Evolutionary conservation across 2,888 invertebrate species (phyloP).

Genomic region (Drosophila helvetica): DNA sequence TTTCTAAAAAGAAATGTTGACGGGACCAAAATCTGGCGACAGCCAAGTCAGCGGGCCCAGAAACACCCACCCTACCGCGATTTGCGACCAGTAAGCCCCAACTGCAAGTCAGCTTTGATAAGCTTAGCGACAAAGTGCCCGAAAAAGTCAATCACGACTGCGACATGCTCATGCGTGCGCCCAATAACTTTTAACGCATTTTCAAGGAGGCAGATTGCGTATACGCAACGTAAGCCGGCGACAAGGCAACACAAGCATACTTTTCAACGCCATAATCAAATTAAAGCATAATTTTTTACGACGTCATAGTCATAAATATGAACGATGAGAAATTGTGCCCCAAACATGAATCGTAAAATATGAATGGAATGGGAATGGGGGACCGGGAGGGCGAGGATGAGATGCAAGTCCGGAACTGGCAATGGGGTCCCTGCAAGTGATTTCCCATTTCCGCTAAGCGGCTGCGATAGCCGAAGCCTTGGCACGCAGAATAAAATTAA

Average conservation of each 20-base stretch:
- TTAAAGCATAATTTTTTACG: constrained; percentile 79
- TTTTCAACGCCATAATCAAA: constrained; percentile 69
- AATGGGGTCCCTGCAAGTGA: constrained; percentile 46
- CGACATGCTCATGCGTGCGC: constrained; percentile 42
- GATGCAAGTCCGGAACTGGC: constrained; percentile 17
- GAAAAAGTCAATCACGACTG: constrained; percentile 28
- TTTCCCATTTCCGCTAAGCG: constrained; percentile 49
- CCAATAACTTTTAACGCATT: constrained; percentile 70
- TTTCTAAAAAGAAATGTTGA: no score
- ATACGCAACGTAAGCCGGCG: constrained; percentile 48
- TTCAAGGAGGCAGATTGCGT: constrained; percentile 58
- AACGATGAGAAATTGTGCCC: constrained; percentile 67
- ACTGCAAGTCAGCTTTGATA: constrained; percentile 3
- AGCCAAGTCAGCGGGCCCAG: no score
- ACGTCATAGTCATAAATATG: constrained; percentile 77
- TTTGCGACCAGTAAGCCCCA: neutral
- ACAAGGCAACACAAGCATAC: constrained; percentile 30
- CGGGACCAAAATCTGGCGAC: no score
- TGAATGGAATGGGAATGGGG: neutral
- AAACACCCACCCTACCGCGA: neutral
- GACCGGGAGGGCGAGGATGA: neutral
- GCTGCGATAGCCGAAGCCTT: constrained; percentile 4
- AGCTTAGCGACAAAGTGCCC: constrained; percentile 3
- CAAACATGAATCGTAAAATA: constrained; percentile 43
- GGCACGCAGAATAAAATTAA: constrained; percentile 71